Base-by-base conservation (phyloP, 2,888 invertebrate genomes). In the Urechis unicinctus region DNA sequence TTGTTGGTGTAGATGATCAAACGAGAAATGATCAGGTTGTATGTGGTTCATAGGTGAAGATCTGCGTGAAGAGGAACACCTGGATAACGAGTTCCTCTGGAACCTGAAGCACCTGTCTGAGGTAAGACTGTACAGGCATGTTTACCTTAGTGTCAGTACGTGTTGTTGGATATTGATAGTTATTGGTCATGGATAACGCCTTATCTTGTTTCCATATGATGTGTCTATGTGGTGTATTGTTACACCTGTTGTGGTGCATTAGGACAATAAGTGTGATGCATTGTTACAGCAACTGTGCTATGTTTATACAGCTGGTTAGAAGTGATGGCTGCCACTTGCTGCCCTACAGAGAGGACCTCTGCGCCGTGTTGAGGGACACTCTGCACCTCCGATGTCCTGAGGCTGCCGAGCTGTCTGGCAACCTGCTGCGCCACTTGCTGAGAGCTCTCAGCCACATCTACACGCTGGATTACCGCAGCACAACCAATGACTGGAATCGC, bases 41-140 rank as follows among this genome's bases (percentile, higher is more conserved):
- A n/a, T n/a, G n/a, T n/a, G n/a, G n/a, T n/a, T n/a, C n/a, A n/a
- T n/a, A 77, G 77, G 69, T 67, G 73, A 72, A 29, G 87, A 88
- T 43, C 77, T 85, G 41, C 69, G 84, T 22, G 84, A 84, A 52
- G 88, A 89, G 54, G 90, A 91, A 70, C 85, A 85, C 65, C 80
- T 89, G 4, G 88, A 90, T 60, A 85, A 87, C 61, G 87, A 88
- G 64, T 81, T 92, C 41, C 79, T 89, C 1, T 91, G 90, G 78
- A 84, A 88, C 67, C 75, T 92, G 53, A 82, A 88, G 0, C 76
- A 92, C 42, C 78, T 92, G 17, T 85, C 86, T 61, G 86, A 88
- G 77, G 84, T 84, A 59, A 55, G 67, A 24, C n/a, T n/a, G n/a
- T n/a, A n/a, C n/a, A n/a, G n/a, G n/a, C n/a, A n/a, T n/a, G n/a